Conservation (phyloP, 2,888 invertebrate species). For the Sericinus montela region DNA sequence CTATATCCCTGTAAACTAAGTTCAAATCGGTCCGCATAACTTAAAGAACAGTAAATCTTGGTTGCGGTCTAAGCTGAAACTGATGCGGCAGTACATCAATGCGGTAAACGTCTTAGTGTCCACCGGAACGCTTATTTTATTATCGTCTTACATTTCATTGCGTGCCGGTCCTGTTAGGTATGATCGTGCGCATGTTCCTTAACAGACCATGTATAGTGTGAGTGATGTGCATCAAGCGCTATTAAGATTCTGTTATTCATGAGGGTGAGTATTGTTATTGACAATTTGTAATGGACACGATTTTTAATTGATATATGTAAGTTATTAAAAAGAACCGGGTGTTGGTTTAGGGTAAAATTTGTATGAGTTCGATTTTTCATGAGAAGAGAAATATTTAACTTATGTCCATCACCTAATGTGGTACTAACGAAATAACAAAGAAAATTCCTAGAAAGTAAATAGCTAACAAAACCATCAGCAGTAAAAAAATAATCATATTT, state of each 20-base stretch:
- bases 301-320: too few species aligned
- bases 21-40: slow-evolving; percentile 38
- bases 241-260: not conserved
- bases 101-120: slow-evolving; percentile 54
- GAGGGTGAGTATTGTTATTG: too few species aligned
- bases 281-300: too few species aligned
- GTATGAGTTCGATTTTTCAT: too few species aligned
- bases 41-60: slow-evolving; percentile 54
- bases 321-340: too few species aligned
- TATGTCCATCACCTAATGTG: too few species aligned
- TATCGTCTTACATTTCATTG: slow-evolving; percentile 34
- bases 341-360: too few species aligned
- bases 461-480: too few species aligned
- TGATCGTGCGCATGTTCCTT: slow-evolving; percentile 32
- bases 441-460: too few species aligned
- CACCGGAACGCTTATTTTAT: slow-evolving; percentile 37
- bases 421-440: too few species aligned
- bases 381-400: too few species aligned
- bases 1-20: slow-evolving; percentile 24
- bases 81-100: slow-evolving; percentile 59
- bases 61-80: slow-evolving; percentile 53
- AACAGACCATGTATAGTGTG: slow-evolving; percentile 33
- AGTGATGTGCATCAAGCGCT: slow-evolving; percentile 6
- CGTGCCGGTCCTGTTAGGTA: slow-evolving; percentile 37
- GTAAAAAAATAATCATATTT: too few species aligned